Evolutionary conservation across 2,797 vertebrate genomes (phyloP).

Genomic region (Sylvilagus floridanus): DNA sequence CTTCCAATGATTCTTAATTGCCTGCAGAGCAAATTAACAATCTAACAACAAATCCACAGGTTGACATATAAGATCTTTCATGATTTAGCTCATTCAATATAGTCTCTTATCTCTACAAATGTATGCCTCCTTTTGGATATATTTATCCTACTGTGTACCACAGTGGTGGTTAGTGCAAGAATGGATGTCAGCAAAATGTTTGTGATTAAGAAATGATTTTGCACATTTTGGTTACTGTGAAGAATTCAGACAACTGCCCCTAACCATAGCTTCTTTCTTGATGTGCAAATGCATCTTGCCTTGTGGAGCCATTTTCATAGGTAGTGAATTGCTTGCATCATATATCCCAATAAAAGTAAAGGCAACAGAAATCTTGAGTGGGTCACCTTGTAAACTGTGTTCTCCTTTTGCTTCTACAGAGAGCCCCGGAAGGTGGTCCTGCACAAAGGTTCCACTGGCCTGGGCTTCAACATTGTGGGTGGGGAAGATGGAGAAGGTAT

Average conservation of each 20-base stretch:
- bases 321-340: background rate
- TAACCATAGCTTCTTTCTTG: background rate
- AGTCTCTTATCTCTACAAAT: background rate
- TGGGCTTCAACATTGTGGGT: slow-evolving; percentile 98
- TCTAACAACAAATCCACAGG: background rate
- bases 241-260: background rate
- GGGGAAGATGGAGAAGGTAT: slow-evolving; percentile 99
- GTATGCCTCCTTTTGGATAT: background rate
- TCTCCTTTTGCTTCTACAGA: slow-evolving; percentile 86
- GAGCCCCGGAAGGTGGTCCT: slow-evolving; percentile 95
- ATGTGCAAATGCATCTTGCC: background rate
- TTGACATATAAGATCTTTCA: background rate
- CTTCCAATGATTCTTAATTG: background rate
- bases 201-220: slow-evolving; percentile 32
- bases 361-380: background rate
- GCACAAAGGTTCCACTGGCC: slow-evolving; percentile 97
- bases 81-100: background rate
- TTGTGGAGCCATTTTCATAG: background rate
- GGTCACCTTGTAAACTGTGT: slow-evolving; percentile 27
- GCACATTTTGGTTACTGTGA: background rate
- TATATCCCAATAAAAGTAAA: background rate
- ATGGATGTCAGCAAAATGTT: background rate
- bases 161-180: background rate
- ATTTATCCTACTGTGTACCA: background rate
- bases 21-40: background rate